Evolutionary conservation across 1,140 invertebrate genomes (phyloP).

Genomic region (Chymomyza costata): DNA sequence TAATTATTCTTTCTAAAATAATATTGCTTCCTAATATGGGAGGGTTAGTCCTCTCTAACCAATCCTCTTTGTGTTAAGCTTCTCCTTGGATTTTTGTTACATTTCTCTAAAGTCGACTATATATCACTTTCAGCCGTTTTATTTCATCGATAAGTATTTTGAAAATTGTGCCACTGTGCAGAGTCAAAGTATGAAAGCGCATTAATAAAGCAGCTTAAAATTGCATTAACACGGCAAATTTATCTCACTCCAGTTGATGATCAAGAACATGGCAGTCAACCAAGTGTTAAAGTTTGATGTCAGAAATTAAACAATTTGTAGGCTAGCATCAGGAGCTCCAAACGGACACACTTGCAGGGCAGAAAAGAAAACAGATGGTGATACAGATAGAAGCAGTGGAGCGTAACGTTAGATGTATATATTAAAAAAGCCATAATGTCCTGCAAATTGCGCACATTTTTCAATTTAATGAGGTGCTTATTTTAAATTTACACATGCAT

Average conservation of each 20-base stretch:
- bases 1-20: too few relatives aligned
- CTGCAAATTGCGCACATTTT: conserved; percentile 71
- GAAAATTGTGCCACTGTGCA: too few relatives aligned
- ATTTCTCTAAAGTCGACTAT: too few relatives aligned
- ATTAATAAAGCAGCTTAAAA: conserved; percentile 71
- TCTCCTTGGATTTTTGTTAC: too few relatives aligned
- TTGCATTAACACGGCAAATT: conserved; percentile 64
- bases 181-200: neutral
- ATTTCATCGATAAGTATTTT: too few relatives aligned
- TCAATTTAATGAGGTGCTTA: conserved; percentile 74
- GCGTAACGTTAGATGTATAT: conserved; percentile 11
- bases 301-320: conserved; percentile 55
- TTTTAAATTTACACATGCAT: conserved; percentile 64
- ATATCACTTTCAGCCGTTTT: too few relatives aligned
- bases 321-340: conserved; percentile 4
- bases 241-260: conserved; percentile 32
- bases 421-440: conserved; percentile 63
- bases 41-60: too few relatives aligned
- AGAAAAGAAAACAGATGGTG: conserved; percentile 15
- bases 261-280: conserved; percentile 6
- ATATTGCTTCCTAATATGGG: too few relatives aligned
- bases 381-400: conserved; percentile 7
- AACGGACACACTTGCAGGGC: neutral
- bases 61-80: too few relatives aligned
- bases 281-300: conserved; percentile 28